Evolutionary conservation across 2,888 invertebrate genomes (phyloP).

Genomic region (Lithophane socia): DNA sequence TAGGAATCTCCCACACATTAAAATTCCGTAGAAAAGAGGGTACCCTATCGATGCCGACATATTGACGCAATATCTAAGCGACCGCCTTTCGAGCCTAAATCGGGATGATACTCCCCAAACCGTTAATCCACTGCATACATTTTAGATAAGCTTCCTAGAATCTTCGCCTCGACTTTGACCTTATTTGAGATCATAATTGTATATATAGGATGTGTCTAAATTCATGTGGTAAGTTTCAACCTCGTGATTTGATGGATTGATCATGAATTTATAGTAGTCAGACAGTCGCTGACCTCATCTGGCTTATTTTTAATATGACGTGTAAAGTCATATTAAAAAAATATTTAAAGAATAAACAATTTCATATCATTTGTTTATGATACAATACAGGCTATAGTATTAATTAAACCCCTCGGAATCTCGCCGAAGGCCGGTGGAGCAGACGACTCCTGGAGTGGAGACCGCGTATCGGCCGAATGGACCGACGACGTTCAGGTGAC

Average conservation of each 20-base stretch:
- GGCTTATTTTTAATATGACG: too few relatives aligned
- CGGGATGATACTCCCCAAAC: conserved; percentile 33
- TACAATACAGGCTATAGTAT: background rate
- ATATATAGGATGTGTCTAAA: conserved; percentile 11
- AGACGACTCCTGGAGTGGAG: too few relatives aligned
- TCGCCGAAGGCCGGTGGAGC: too few relatives aligned
- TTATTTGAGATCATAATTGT: conserved; percentile 23
- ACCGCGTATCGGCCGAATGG: too few relatives aligned
- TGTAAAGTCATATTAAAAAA: too few relatives aligned
- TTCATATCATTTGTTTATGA: too few relatives aligned
- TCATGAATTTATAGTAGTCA: too few relatives aligned
- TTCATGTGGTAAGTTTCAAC: background rate
- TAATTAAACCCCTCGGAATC: background rate
- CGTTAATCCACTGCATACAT: conserved; percentile 51
- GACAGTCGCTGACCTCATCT: too few relatives aligned
- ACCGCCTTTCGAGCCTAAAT: conserved; percentile 13
- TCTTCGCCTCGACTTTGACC: conserved; percentile 48
- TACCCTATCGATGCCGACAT: conserved; percentile 17
- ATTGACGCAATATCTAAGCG: conserved; percentile 28
- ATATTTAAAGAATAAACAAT: too few relatives aligned
- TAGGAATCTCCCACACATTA: background rate
- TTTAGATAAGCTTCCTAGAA: conserved; percentile 42
- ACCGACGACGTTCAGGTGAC: too few relatives aligned
- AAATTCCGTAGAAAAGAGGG: conserved; percentile 8
- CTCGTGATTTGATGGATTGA: too few relatives aligned